Evolutionary conservation across 2,888 invertebrate species (phyloP).

Genomic region (Capitulum mitella): DNA sequence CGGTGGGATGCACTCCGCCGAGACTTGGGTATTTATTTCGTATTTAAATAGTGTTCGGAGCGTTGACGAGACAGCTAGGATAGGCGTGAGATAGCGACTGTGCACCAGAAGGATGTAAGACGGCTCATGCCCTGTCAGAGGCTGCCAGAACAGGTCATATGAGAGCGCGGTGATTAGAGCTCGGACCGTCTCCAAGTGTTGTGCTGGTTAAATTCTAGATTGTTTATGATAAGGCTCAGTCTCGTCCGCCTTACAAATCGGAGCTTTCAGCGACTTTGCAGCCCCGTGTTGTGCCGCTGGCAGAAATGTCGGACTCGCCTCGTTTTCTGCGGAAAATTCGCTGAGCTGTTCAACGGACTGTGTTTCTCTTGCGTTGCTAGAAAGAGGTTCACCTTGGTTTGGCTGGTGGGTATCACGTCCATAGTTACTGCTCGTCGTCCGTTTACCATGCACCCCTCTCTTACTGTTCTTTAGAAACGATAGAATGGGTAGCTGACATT

Average conservation of each 20-base stretch:
- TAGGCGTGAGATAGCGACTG: too few relatives aligned
- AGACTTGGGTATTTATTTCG: slow-evolving; percentile 21
- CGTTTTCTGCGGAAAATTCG: not conserved
- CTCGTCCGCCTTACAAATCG: not conserved
- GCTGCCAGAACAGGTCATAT: too few relatives aligned
- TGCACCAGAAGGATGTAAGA: too few relatives aligned
- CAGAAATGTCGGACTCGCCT: not conserved
- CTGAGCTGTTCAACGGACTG: not conserved
- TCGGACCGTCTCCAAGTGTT: too few relatives aligned
- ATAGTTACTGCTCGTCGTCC: not conserved
- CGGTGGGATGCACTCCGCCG: not conserved
- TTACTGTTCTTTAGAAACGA: not conserved
- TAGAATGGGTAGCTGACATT: slow-evolving; percentile 22
- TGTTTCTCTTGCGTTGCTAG: not conserved
- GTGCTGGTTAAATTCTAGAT: not conserved
- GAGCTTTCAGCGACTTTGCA: not conserved
- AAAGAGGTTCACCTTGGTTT: not conserved
- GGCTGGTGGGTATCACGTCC: not conserved
- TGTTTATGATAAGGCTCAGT: slow-evolving; percentile 9
- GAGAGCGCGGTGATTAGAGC: too few relatives aligned
- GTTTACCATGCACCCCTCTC: not conserved
- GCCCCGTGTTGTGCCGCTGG: not conserved
- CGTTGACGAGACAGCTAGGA: not conserved
- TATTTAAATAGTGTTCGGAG: not conserved
- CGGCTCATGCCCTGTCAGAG: too few relatives aligned